A percentile compares a stretch with the other conserved stretches of the same genome.
phyloP scores from a whole-genome alignment of 2,888 invertebrate species.

The Cryptophagus acutangulus region DNA sequence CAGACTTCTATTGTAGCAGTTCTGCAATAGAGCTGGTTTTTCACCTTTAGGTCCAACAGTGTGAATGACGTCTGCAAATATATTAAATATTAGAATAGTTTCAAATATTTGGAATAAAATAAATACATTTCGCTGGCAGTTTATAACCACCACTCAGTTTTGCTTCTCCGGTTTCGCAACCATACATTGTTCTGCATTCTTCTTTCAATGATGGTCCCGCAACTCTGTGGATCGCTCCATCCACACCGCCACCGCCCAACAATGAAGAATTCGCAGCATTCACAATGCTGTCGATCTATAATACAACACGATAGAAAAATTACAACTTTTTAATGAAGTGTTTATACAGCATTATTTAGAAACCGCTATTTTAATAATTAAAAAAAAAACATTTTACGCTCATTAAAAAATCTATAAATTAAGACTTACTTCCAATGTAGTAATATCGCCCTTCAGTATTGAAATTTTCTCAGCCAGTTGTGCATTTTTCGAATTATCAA shows the following conservation, averaged over 20 bases:
- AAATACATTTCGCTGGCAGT: slow-evolving; percentile 78
- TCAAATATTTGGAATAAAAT: slow-evolving; percentile 1
- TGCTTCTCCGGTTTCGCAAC: slow-evolving; percentile 78
- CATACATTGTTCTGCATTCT: slow-evolving; percentile 67
- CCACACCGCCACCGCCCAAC: slow-evolving; percentile 82
- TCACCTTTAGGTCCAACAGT: slow-evolving; percentile 83
- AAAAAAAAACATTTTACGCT: too few species aligned
- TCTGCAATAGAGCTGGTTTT: slow-evolving; percentile 56
- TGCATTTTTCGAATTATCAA: slow-evolving; percentile 47
- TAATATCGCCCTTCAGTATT: slow-evolving; percentile 76
- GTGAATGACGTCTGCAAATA: slow-evolving; percentile 74
- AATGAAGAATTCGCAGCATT: slow-evolving; percentile 81
- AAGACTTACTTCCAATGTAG: slow-evolving; percentile 60
- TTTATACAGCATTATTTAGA: too few species aligned
- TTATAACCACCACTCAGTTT: slow-evolving; percentile 78
- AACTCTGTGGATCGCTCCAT: slow-evolving; percentile 82
- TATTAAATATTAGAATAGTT: slow-evolving; percentile 12
- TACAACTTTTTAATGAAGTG: too few species aligned
- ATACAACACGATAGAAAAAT: slow-evolving; percentile 17
- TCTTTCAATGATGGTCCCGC: slow-evolving; percentile 65
- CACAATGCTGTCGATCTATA: slow-evolving; percentile 76
- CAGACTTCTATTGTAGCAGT: slow-evolving; percentile 69
- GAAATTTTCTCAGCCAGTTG: slow-evolving; percentile 58
- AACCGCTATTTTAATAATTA: too few species aligned
- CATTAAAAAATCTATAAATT: slow-evolving; percentile 8